A percentile compares a stretch with the other conserved stretches of the same genome.
These are phyloP conservation scores for Dasyprocta punctata DNA, from an alignment of 2,113 vertebrate species.

Conservation along the genomic window DNA sequence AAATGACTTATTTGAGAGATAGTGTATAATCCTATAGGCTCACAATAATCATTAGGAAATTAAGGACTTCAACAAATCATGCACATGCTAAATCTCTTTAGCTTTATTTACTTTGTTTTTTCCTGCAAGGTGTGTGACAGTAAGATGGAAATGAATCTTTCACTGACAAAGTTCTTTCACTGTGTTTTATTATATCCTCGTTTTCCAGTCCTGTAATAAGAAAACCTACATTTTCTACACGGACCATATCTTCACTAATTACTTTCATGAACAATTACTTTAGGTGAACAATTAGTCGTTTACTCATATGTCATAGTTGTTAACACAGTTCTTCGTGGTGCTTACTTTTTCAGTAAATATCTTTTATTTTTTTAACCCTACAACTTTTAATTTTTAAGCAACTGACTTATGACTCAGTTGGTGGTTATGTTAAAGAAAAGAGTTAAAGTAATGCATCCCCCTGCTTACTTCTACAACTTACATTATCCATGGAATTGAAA, in stretches of 20 bases:
- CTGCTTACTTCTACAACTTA: constrained; percentile 23
- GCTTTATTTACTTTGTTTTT: constrained; percentile 33
- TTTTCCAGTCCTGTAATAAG: background rate
- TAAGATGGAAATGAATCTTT: background rate
- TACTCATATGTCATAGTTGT: background rate
- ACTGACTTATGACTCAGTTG: background rate
- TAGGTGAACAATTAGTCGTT: background rate
- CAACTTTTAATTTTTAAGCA: background rate
- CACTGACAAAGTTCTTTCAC: constrained; percentile 14
- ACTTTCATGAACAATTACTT: background rate
- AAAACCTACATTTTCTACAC: background rate
- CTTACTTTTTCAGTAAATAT: constrained; percentile 27
- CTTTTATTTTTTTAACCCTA: constrained; percentile 14
- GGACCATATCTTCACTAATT: background rate
- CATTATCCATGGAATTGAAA: constrained; percentile 50
- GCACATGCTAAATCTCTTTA: background rate
- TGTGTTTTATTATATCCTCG: background rate
- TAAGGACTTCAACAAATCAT: background rate
- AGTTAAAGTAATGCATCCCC: background rate
- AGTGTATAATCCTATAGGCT: background rate
- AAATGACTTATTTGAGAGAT: constrained; percentile 25
- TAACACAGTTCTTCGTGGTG: background rate
- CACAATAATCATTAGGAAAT: constrained; percentile 2
- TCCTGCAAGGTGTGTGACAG: background rate
- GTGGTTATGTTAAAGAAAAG: constrained; percentile 36